These are phyloP conservation scores for Coranthus polyacanthus DNA, from an alignment of 2,797 vertebrate genomes.

Conservation along the genomic window DNA sequence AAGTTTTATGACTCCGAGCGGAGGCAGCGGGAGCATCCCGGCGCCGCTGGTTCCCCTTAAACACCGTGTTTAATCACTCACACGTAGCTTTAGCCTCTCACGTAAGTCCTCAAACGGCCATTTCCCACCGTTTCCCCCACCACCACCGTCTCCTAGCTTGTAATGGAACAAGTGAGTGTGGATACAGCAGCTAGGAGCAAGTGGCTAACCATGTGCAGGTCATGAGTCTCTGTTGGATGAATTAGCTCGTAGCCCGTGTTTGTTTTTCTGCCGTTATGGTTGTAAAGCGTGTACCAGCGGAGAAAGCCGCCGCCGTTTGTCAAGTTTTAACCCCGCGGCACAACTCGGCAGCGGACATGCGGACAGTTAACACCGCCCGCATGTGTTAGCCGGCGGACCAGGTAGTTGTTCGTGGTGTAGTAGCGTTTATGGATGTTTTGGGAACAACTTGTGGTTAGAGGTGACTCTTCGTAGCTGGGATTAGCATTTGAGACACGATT, in stretches of 20 bases:
- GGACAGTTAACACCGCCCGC: too few relatives aligned
- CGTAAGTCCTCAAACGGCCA: not conserved
- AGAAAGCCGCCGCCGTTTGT: too few relatives aligned
- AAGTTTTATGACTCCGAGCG: slow-evolving; percentile 37
- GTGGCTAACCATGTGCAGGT: slow-evolving; percentile 62
- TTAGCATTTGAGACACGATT: too few relatives aligned
- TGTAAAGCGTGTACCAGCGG: not conserved
- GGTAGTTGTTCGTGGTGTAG: too few relatives aligned
- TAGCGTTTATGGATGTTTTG: too few relatives aligned
- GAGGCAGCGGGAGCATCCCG: slow-evolving; percentile 29
- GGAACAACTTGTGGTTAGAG: too few relatives aligned
- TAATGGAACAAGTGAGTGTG: not conserved
- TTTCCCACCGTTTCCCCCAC: not conserved
- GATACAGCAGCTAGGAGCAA: slow-evolving; percentile 33
- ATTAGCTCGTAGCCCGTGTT: slow-evolving; percentile 1
- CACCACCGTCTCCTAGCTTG: not conserved
- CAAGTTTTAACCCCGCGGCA: too few relatives aligned
- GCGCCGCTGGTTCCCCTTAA: slow-evolving; percentile 4
- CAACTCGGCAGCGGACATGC: too few relatives aligned
- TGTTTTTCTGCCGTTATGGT: slow-evolving; percentile 31
- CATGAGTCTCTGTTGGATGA: not conserved
- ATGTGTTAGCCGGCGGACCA: too few relatives aligned
- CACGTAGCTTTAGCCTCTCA: slow-evolving; percentile 7
- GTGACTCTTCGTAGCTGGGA: too few relatives aligned
- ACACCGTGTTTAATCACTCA: slow-evolving; percentile 33